Evolutionary conservation across 2,888 invertebrate species (phyloP).

Genomic region (Epiblema foenella): DNA sequence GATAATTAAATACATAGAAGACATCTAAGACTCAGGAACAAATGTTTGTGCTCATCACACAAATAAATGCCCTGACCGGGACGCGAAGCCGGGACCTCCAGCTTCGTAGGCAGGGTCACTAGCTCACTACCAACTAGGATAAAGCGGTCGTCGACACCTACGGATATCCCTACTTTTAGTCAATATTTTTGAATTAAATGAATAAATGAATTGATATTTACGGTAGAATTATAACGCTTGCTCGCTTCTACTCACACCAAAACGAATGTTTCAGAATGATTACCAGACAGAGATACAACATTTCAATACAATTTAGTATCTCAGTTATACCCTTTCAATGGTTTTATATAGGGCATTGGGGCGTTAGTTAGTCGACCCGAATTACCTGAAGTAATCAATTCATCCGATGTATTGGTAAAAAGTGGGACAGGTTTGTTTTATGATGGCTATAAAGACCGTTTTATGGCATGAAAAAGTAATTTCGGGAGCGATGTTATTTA

Average conservation of each 20-base stretch:
- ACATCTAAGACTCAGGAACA: too few relatives aligned
- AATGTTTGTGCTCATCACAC: too few relatives aligned
- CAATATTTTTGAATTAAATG: too few relatives aligned
- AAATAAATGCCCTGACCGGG: too few relatives aligned
- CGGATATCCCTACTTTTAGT: too few relatives aligned
- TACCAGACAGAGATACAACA: background rate
- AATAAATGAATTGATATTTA: too few relatives aligned
- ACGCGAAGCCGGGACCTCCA: too few relatives aligned
- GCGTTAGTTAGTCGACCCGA: conserved; percentile 26
- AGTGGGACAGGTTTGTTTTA: conserved; percentile 32
- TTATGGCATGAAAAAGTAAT: conserved; percentile 6
- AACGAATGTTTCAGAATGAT: too few relatives aligned
- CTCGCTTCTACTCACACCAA: background rate
- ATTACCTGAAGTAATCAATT: conserved; percentile 37
- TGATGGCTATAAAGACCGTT: conserved; percentile 17
- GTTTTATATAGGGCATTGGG: conserved; percentile 27
- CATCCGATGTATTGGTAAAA: conserved; percentile 19
- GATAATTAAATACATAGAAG: too few relatives aligned
- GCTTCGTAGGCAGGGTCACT: too few relatives aligned
- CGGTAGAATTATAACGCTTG: background rate
- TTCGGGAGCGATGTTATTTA: background rate
- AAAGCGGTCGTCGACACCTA: too few relatives aligned
- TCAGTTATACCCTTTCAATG: background rate
- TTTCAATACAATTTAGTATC: background rate
- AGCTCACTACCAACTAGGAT: too few relatives aligned